These are phyloP conservation scores for Oscheius sp. DNA, from an alignment of 2,888 invertebrate genomes.

Conservation along the genomic window DNA sequence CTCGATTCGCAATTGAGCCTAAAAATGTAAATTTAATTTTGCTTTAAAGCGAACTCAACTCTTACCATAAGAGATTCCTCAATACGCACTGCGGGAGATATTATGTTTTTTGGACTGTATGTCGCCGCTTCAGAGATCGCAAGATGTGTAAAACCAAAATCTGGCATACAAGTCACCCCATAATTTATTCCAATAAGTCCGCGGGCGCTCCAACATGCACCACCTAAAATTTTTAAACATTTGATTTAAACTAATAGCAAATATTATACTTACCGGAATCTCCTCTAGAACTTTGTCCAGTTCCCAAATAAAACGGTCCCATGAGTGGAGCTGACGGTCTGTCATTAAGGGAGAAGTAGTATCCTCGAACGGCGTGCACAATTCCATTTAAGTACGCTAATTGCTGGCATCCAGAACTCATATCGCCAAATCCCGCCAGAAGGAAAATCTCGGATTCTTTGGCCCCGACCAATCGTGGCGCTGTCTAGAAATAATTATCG, in stretches of 20 bases:
- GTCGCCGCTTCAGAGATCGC: slow-evolving; percentile 14
- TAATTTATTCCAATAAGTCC: slow-evolving; percentile 22
- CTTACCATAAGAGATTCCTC: slow-evolving; percentile 23
- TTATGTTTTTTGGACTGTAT: slow-evolving; percentile 5
- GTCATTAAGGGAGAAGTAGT: slow-evolving; percentile 23
- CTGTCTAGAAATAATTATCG: slow-evolving; percentile 13
- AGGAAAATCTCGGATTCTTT: slow-evolving; percentile 19
- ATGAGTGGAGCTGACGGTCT: slow-evolving; percentile 23
- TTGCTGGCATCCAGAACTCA: slow-evolving; percentile 17
- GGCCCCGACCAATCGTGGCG: slow-evolving; percentile 14
- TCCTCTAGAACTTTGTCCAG: slow-evolving; percentile 18
- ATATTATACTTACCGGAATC: slow-evolving; percentile 12
- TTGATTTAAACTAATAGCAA: slow-evolving; percentile 6
- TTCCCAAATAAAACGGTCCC: slow-evolving; percentile 20
- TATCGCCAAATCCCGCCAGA: slow-evolving; percentile 24
- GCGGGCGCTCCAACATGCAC: slow-evolving; percentile 23
- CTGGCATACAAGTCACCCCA: slow-evolving; percentile 9
- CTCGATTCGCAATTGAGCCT: slow-evolving; percentile 21
- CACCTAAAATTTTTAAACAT: slow-evolving; percentile 16
- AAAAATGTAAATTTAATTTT: slow-evolving; percentile 17
- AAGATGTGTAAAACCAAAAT: slow-evolving; percentile 9
- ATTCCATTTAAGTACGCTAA: slow-evolving; percentile 20
- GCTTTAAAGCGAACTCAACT: slow-evolving; percentile 14
- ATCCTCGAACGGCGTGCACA: slow-evolving; percentile 20
- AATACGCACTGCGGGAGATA: slow-evolving; percentile 16